These are phyloP conservation scores for Standfussiana lucernea DNA, from an alignment of 2,888 invertebrate genomes.

Conservation along the genomic window DNA sequence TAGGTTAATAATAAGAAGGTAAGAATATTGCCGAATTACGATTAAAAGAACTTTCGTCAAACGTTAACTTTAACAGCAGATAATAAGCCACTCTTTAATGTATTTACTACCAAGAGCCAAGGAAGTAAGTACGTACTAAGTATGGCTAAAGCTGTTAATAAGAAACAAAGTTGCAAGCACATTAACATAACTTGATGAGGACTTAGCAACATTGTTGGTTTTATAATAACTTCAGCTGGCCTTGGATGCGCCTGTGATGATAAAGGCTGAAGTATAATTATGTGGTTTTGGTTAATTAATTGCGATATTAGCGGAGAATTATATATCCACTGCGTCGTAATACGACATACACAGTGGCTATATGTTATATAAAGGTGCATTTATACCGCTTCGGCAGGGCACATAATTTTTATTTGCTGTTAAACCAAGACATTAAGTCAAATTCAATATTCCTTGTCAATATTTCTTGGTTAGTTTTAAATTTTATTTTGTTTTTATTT, in stretches of 20 bases:
- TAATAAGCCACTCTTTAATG: conserved; percentile 13
- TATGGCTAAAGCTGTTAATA: conserved; percentile 8
- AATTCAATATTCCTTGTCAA: no score
- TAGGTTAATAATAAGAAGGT: neutral
- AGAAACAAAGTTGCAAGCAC: conserved; percentile 32
- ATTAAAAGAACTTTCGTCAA: neutral
- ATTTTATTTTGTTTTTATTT: no score
- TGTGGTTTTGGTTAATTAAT: conserved; percentile 4
- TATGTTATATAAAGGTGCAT: no score
- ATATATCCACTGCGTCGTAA: neutral
- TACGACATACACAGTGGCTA: no score
- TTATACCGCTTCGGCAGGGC: no score
- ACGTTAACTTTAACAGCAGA: neutral
- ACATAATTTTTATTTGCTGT: no score
- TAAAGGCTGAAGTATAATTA: neutral
- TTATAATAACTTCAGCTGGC: neutral
- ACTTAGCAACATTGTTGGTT: conserved; percentile 24
- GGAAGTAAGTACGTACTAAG: conserved; percentile 7
- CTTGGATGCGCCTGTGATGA: neutral
- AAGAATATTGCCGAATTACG: neutral
- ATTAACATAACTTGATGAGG: conserved; percentile 38
- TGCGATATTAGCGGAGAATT: neutral
- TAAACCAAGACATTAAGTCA: no score
- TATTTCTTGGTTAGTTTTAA: no score
- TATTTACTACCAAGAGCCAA: neutral